Evolutionary conservation across 2,113 vertebrate genomes (phyloP).

Genomic region (Callipepla californica): DNA sequence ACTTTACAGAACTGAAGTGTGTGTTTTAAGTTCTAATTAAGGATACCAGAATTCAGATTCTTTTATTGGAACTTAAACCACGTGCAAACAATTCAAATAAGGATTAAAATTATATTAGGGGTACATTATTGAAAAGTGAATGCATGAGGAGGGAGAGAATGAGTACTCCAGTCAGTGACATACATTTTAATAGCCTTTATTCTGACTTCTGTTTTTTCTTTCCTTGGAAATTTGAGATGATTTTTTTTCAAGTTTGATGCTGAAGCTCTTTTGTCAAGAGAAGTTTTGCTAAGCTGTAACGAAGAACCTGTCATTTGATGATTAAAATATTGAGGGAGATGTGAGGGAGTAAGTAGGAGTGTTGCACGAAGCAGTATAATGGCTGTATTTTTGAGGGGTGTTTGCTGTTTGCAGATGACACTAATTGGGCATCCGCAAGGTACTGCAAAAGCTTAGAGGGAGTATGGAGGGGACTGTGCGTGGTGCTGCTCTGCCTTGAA

Average conservation of each 20-base stretch:
- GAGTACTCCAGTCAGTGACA: background rate
- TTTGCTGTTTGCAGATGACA: slow-evolving; percentile 25
- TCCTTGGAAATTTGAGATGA: background rate
- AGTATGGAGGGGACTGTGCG: background rate
- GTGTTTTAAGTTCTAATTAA: slow-evolving; percentile 54
- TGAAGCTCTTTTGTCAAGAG: slow-evolving; percentile 1
- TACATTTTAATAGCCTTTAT: slow-evolving; percentile 37
- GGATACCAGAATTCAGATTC: background rate
- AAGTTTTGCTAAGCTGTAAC: background rate
- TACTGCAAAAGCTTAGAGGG: background rate
- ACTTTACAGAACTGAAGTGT: slow-evolving; percentile 22
- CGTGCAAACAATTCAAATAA: slow-evolving; percentile 2
- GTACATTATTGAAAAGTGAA: slow-evolving; percentile 14
- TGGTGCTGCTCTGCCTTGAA: background rate
- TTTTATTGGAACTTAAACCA: slow-evolving; percentile 14
- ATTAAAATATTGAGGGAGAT: background rate
- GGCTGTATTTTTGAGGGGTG: background rate
- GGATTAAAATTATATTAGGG: slow-evolving; percentile 16
- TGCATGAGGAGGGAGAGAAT: background rate
- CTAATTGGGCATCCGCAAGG: background rate
- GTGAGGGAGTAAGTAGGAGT: slow-evolving; percentile 18
- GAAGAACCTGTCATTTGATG: slow-evolving; percentile 32
- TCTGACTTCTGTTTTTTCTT: slow-evolving; percentile 12
- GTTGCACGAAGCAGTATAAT: background rate
- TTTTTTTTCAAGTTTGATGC: slow-evolving; percentile 21